Base-by-base conservation (phyloP, 2,797 vertebrate genomes). In the Enteromius radiatus region DNA sequence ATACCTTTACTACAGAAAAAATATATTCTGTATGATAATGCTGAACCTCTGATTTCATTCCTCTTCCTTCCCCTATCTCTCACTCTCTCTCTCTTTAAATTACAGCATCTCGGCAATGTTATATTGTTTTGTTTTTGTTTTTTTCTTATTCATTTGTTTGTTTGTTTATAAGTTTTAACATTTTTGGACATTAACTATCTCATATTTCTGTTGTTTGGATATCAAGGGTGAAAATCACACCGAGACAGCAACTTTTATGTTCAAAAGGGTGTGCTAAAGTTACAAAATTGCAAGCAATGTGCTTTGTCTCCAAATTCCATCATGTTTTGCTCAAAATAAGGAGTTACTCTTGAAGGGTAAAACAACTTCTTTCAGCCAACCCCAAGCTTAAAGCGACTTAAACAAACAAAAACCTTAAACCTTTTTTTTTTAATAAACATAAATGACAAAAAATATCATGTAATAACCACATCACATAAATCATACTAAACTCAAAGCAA, bases 181-280 rank as follows among this genome's bases (percentile, higher is more conserved):
- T n/a, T 36, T 23, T 5, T 56, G 11, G 19, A n/a, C 45, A 49
- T 33, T 8, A 56, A n/a, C 14, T 10, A n/a, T 38, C 7, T 75
- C 12, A 38, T 26, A 76, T 17, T 76, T 17, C 8, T 76, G 54
- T 47, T 59, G n/a, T n/a, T 61, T 28, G 28, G 10, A 61, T 61
- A 43, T 61, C 36, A 76, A 61, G 74, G 74, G 4, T 76, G 61
- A 43, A 76, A 59, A 59, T 41, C 3, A 23, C 54, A 59, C 4
- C 5, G 12, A 61, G 41, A 61, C 33, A 61, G 54, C 36, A 76
- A 76, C 14, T 21, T 23, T 41, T 9, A 4, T 31, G 17, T 31
- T 76, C 2, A 12, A 71, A 63, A 76, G 38, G 15, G n/a, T 45
- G 38, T 63, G 36, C 36, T 31, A 36, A 76, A 76, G 43, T 8